Base-by-base conservation (phyloP, 2,113 vertebrate species). In the Ictalurus punctatus region DNA sequence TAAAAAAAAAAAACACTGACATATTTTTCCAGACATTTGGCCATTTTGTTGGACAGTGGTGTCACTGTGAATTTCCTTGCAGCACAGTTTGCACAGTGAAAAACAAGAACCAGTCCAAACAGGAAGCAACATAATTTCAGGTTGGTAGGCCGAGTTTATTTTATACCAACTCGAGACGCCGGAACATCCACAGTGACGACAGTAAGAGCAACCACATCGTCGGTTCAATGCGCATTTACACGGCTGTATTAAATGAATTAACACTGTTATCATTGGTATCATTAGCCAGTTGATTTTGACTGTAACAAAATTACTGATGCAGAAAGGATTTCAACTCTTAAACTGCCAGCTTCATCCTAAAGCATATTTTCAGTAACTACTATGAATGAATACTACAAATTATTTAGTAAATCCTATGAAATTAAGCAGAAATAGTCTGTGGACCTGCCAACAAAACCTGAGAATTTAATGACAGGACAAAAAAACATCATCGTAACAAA, bases 11-110 rank as follows among this genome's bases (percentile, higher is more conserved):
- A 30, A 65, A 63, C n/a, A 56, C 48, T 80, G 67, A 34, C 56
- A 84, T 87, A 37, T 56, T 88, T 86, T 90, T 84, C 65, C 85
- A 81, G 81, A 65, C 82, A 67, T 76, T 85, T 87, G 84, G 85
- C 71, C 14, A 8, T n/a, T 61, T 9, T 86, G n/a, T 44, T 86
- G 73, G 73, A 61, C 30, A 76, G 54, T 8, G 0, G 34, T 78
- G 73, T 78, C 37, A 86, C 8, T 10, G 73, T 61, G 30, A 61
- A 27, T 74, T 76, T 54, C 54, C 17, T 30, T 34, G 48, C 27
- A 6, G 84, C 54, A 37, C 30, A 23, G 74, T n/a, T n/a, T 54
- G 25, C 13, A 54, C 78, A n/a, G 17, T 79, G 1, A 2, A 73
- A 79, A 82, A 82, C 30, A 82, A 58, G 79, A 34, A 83, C 10